Percentiles rank a stretch among this genome's conserved stretches.
phyloP scores from a whole-genome alignment of 2,797 vertebrate species.

The Leuciscus waleckii region DNA sequence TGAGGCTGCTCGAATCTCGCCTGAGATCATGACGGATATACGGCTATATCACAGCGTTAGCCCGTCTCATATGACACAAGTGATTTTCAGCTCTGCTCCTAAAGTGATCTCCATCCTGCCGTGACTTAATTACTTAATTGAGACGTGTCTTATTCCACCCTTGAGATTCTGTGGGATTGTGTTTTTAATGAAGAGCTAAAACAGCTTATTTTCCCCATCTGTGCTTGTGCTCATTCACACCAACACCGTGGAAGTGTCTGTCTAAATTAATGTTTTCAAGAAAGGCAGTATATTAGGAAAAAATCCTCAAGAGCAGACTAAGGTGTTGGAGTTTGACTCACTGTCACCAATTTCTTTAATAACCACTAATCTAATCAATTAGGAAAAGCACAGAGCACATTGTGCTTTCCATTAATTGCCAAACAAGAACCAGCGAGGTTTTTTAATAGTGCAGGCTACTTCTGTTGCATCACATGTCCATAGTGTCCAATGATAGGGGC shows the following conservation, averaged over 20 bases:
- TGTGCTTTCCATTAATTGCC: not conserved
- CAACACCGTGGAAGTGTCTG: conserved; percentile 79
- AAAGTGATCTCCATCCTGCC: conserved; percentile 60
- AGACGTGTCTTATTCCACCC: conserved; percentile 65
- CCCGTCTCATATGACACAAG: conserved; percentile 17
- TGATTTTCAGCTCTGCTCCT: conserved; percentile 29
- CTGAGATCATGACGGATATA: conserved; percentile 20
- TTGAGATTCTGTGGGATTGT: conserved; percentile 76
- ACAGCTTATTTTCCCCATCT: conserved; percentile 81
- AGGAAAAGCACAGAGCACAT: not conserved
- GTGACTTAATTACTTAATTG: conserved; percentile 50
- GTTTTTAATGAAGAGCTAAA: conserved; percentile 79
- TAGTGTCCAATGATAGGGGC: not conserved
- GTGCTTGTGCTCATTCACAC: conserved; percentile 72
- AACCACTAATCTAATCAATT: conserved; percentile 35
- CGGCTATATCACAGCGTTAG: conserved; percentile 24
- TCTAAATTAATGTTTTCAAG: conserved; percentile 79
- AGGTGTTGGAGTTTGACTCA: conserved; percentile 27
- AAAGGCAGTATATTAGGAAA: conserved; percentile 78
- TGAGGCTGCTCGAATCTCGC: not conserved
- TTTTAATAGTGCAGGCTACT: not conserved
- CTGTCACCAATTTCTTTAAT: conserved; percentile 23
- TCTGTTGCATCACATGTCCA: conserved; percentile 8
- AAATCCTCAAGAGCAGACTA: conserved; percentile 68
- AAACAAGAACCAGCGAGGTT: not conserved